These are phyloP conservation scores for Halcyon leucocephala DNA, from an alignment of 2,797 vertebrate species.

Conservation along the genomic window DNA sequence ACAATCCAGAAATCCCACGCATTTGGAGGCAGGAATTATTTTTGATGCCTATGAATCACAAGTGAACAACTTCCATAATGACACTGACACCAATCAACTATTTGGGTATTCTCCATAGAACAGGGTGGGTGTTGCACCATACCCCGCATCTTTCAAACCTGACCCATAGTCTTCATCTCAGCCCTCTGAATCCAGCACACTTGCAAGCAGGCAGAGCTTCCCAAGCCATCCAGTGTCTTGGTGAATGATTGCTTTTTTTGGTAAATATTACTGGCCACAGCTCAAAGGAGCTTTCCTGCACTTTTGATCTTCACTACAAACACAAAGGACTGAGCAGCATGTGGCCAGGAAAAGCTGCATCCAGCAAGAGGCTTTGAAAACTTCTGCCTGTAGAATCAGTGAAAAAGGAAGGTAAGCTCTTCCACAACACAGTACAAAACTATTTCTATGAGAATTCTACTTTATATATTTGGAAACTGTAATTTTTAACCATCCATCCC, in stretches of 20 bases:
- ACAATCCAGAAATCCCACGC: neutral
- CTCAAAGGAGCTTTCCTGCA: slow-evolving; percentile 33
- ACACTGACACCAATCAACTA: neutral
- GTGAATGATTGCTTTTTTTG: neutral
- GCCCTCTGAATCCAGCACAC: neutral
- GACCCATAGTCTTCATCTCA: neutral
- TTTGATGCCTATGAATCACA: neutral
- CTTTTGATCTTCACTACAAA: slow-evolving; percentile 52
- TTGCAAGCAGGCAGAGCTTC: neutral
- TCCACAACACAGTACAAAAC: neutral
- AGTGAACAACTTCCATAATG: neutral
- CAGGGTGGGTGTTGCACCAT: neutral
- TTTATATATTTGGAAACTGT: neutral
- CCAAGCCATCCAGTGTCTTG: neutral
- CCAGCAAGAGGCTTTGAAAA: slow-evolving; percentile 14
- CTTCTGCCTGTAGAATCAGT: neutral
- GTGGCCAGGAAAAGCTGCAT: slow-evolving; percentile 38
- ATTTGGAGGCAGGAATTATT: neutral
- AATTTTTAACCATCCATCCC: neutral
- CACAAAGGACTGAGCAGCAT: neutral
- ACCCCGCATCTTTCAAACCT: neutral
- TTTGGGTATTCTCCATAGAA: neutral
- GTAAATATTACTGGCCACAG: slow-evolving; percentile 24
- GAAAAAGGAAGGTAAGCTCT: neutral
- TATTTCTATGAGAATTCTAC: neutral